A percentile compares a stretch with the other conserved stretches of the same genome.
Conservation (phyloP, 2,113 vertebrate species). For the Rallus limicola region DNA sequence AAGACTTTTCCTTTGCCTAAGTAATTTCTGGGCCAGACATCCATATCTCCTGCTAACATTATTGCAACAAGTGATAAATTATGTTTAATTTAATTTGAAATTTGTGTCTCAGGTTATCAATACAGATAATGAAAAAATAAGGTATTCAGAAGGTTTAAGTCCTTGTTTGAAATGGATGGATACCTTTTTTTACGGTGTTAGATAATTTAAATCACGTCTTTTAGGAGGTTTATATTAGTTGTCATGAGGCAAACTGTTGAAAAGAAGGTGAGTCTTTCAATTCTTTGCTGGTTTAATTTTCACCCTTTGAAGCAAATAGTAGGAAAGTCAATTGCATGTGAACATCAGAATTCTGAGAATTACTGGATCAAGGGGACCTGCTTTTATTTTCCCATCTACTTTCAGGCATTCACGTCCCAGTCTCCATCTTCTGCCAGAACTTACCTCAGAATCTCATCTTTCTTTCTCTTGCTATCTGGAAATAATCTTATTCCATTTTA, state of each 20-base stretch:
- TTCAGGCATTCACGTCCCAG: not conserved
- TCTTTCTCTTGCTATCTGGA: not conserved
- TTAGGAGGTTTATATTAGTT: not conserved
- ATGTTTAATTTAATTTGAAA: not conserved
- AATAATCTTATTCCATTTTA: not conserved
- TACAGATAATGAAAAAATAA: fast-evolving
- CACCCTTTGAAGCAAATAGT: not conserved
- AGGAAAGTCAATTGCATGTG: not conserved
- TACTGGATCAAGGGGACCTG: not conserved
- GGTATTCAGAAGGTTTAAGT: not conserved
- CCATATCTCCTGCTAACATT: not conserved
- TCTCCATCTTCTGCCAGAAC: not conserved
- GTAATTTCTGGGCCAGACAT: not conserved
- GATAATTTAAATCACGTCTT: not conserved
- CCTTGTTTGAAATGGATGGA: not conserved
- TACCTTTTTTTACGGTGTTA: not conserved
- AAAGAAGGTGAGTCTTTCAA: not conserved
- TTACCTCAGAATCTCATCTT: not conserved
- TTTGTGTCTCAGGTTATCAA: not conserved
- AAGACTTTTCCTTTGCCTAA: not conserved
- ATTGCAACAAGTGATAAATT: not conserved
- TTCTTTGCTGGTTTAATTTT: not conserved
- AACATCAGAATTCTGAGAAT: not conserved
- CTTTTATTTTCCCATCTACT: not conserved
- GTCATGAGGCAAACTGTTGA: not conserved